phyloP scores from a whole-genome alignment of 1,140 invertebrate species.

The Theocolax elegans region DNA sequence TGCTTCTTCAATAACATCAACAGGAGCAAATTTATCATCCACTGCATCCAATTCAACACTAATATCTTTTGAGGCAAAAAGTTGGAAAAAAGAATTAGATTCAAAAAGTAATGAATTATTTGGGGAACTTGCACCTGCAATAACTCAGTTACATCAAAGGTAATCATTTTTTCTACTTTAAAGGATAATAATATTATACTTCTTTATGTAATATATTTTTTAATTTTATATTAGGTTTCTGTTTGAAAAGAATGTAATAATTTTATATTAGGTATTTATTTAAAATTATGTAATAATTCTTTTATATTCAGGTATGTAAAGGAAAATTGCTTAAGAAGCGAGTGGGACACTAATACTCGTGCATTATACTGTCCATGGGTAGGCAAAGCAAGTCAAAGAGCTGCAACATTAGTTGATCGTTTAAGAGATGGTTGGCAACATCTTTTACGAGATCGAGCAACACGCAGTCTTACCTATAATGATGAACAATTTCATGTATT shows the following conservation, averaged over 20 bases:
- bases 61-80: constrained; percentile 50
- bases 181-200: not conserved
- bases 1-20: not conserved
- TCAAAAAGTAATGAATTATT: constrained; percentile 61
- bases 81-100: constrained; percentile 63
- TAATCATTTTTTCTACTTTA: constrained; percentile 51
- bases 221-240: not conserved
- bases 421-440: constrained; percentile 92
- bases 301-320: constrained; percentile 58
- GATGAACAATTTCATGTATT: constrained; percentile 94
- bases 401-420: constrained; percentile 80
- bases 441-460: constrained; percentile 86
- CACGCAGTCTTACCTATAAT: constrained; percentile 86
- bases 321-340: constrained; percentile 72
- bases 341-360: constrained; percentile 79
- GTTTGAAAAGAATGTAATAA: not conserved
- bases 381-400: constrained; percentile 76
- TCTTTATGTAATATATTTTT: not conserved
- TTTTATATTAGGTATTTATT: constrained; percentile 5
- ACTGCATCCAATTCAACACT: not conserved
- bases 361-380: constrained; percentile 75
- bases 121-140: constrained; percentile 64
- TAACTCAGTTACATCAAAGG: constrained; percentile 71
- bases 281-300: constrained; percentile 37
- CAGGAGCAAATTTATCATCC: not conserved